Evolutionary conservation across 1,140 invertebrate genomes (phyloP), one percentile per base, ranked within the genome.

Genomic region (Drosophila virilis): DNA sequence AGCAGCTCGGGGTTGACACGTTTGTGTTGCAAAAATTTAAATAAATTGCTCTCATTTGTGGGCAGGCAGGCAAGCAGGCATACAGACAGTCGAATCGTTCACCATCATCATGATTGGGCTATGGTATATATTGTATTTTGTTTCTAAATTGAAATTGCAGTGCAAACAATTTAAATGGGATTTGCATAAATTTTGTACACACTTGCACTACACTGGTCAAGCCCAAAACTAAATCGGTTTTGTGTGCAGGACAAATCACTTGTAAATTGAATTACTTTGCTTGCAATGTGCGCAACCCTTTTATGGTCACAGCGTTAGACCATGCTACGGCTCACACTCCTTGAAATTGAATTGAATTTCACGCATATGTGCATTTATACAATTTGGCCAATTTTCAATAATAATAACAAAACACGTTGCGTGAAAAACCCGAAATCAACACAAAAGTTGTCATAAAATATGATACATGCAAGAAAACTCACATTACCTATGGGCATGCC

Each of bases 311-410:
- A 15, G n/a, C 37, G n/a, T 48, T 28, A 3, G 38, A 45, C 22
- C 54, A 22, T 12, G 12, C 51, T 54, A 5, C 4, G 22, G 22
- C 77, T 32, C 81, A 60, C 62, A 67, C 74, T 57, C 62, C 33
- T 43, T 51, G 50, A 43, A 28, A 58, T 68, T 28, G 83, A 90
- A 90, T 90, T 82, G 79, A 90, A 90, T 90, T 90, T 90, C 86
- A 90, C 88, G 86, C 86, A 90, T 90, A 90, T 90, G 86, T 90
- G 86, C 82, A 79, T 80, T 90, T 90, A 90, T 74, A 90, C 86
- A 90, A 90, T 90, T 90, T 90, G 82, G 82, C 86, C 86, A 90
- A 90, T 90, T 90, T 80, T 90, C 88, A 78, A 80, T 90, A 90
- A 80, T 90, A 90, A 88, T 79, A 86, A 88, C 57, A 73, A 67